phyloP scores from a whole-genome alignment of 2,888 invertebrate genomes.

The Endomychus coccineus region DNA sequence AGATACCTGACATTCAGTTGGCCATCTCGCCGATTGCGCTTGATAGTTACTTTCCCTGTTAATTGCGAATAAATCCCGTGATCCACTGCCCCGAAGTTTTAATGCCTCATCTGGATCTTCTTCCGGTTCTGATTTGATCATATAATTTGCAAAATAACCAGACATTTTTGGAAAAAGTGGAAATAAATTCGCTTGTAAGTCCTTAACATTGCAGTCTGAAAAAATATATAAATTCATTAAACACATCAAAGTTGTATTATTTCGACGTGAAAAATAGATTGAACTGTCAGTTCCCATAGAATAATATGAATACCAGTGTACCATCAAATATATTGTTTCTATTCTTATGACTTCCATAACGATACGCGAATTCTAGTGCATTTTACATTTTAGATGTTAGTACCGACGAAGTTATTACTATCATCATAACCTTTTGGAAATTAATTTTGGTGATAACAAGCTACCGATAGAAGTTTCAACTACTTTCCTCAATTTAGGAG shows the following conservation, averaged over 20 bases:
- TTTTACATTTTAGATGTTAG: no score
- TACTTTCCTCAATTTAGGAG: no score
- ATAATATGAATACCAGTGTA: no score
- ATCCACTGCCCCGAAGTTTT: constrained; percentile 26
- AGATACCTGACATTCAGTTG: constrained; percentile 78
- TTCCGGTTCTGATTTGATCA: constrained; percentile 54
- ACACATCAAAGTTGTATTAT: neutral
- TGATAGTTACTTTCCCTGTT: constrained; percentile 41
- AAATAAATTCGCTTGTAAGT: constrained; percentile 60
- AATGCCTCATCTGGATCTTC: constrained; percentile 31
- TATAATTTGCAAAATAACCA: constrained; percentile 56
- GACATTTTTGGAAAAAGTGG: constrained; percentile 42
- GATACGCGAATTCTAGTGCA: no score
- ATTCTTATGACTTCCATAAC: no score
- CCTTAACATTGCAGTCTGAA: constrained; percentile 45
- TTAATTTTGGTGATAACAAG: no score
- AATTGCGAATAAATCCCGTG: constrained; percentile 57
- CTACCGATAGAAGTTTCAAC: no score
- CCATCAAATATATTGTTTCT: no score
- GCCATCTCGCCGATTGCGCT: constrained; percentile 79
- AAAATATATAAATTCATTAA: neutral
- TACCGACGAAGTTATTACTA: no score
- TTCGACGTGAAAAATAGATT: no score
- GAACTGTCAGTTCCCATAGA: no score
- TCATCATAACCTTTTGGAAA: no score